These are phyloP conservation scores for Carcina quercana DNA, from an alignment of 2,888 invertebrate genomes.

Conservation along the genomic window DNA sequence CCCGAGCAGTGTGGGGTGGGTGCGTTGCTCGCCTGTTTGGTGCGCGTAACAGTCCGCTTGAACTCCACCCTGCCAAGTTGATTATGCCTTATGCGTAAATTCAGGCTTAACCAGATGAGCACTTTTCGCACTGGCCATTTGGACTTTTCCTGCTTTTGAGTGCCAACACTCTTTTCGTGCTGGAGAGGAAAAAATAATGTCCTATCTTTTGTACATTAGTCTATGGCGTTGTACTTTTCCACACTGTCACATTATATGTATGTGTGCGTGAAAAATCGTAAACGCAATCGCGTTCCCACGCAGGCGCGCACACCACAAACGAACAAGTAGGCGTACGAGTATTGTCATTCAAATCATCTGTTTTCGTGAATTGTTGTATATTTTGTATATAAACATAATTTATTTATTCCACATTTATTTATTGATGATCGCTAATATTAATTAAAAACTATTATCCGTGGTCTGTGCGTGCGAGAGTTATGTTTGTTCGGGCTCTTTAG, in stretches of 20 bases:
- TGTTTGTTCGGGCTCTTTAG: slow-evolving; percentile 44
- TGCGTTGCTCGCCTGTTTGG: too few relatives aligned
- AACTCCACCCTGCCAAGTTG: too few relatives aligned
- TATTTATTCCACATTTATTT: slow-evolving; percentile 51
- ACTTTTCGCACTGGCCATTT: too few relatives aligned
- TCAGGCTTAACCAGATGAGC: too few relatives aligned
- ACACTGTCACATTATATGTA: background rate
- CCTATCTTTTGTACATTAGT: too few relatives aligned
- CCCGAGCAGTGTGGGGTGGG: too few relatives aligned
- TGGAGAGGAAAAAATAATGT: too few relatives aligned
- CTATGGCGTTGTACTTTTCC: slow-evolving; percentile 1
- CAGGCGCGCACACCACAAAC: slow-evolving; percentile 28
- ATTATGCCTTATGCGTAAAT: too few relatives aligned
- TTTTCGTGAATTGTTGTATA: slow-evolving; percentile 60
- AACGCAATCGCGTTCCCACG: slow-evolving; percentile 1
- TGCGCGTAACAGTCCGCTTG: too few relatives aligned
- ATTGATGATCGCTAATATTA: slow-evolving; percentile 36
- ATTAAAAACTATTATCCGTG: slow-evolving; percentile 24
- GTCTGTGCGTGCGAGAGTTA: slow-evolving; percentile 38
- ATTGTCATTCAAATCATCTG: slow-evolving; percentile 64
- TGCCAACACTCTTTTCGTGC: too few relatives aligned
- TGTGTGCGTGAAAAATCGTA: background rate
- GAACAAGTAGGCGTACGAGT: slow-evolving; percentile 29
- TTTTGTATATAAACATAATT: slow-evolving; percentile 56
- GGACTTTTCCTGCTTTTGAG: too few relatives aligned